Base-by-base conservation (phyloP, 2,113 vertebrate species). In the Oreochromis tanganicae region DNA sequence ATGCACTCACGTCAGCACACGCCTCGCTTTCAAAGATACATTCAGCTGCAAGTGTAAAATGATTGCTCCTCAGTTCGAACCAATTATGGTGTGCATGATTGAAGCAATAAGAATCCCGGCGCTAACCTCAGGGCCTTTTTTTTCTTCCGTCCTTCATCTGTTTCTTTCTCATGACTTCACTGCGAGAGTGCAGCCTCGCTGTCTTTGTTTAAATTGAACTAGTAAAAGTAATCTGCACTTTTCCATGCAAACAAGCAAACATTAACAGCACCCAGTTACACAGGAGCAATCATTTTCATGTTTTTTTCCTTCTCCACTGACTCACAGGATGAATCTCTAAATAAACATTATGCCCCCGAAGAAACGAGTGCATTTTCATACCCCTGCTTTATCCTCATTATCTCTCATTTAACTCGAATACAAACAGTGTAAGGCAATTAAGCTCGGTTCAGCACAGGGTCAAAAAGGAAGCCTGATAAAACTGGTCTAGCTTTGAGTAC, bases 71-170 rank as follows among this genome's bases (percentile, higher is more conserved):
- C 73, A 82, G 85, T 93, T 90, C 90, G 89, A 92, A 85, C 68
- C 91, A 95, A 95, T 96, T 95, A 94, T 94, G 90, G 88, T n/a
- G 73, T 84, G 88, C 92, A 91, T 94, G 91, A 94, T 85, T 92
- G 93, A 93, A 91, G 91, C 88, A 82, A 81, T 88, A 94, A 93
- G 86, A 92, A 87, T 86, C 48, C 71, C 24, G 66, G 75, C 83
- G 9, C 80, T 83, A 81, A 92, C 85, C 92, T 89, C 83, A 17
- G 79, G 90, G 93, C 83, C 34, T 88, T 90, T 91, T 59, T 43
- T 71, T 66, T 41, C 46, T 78, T 66, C 6, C 4, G 21, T 38
- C 2, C 34, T 66, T 66, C 73, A 32, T 57, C 68, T 43, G 19
- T 36, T 88, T 66, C 50, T 29, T 89, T 85, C 90, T 92, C 88